phyloP scores from a whole-genome alignment of 1,140 invertebrate species.

The Drosophila littoralis region DNA sequence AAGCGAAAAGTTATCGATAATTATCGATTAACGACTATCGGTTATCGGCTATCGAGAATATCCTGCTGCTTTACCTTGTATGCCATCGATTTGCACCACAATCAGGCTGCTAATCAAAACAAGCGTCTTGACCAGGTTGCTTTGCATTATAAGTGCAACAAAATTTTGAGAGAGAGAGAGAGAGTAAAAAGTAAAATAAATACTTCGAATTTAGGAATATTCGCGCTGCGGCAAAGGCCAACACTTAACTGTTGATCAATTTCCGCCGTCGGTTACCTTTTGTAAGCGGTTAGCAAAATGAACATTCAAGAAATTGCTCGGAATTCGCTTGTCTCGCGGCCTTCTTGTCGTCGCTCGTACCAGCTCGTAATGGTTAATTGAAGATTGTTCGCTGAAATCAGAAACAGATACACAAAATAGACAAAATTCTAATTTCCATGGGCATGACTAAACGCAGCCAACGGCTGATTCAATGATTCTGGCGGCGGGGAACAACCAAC shows the following conservation, averaged over 20 bases:
- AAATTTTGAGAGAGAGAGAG: not conserved
- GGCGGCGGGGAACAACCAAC: conserved; percentile 4
- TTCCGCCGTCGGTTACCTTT: conserved; percentile 66
- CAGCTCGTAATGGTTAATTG: conserved; percentile 70
- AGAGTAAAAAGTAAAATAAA: not conserved
- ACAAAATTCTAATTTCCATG: conserved; percentile 47
- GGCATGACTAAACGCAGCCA: conserved; percentile 1
- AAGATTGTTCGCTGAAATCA: conserved; percentile 60
- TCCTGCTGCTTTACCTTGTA: conserved; percentile 57
- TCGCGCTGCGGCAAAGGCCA: conserved; percentile 37
- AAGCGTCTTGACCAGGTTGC: conserved; percentile 47
- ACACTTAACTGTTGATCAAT: conserved; percentile 54
- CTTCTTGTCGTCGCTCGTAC: conserved; percentile 48
- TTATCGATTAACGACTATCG: not conserved
- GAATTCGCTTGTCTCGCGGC: conserved; percentile 57
- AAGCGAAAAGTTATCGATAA: conserved; percentile 15
- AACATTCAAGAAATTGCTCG: conserved; percentile 44
- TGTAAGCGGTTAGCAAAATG: conserved; percentile 51
- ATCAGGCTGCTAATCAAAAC: conserved; percentile 54
- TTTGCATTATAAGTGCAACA: conserved; percentile 37
- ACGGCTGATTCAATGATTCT: conserved; percentile 25
- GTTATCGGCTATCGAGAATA: not conserved
- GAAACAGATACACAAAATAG: conserved; percentile 18
- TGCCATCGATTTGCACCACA: conserved; percentile 64
- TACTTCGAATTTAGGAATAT: not conserved